Evolutionary conservation across 30 jellyfish, hydroid and myxozoan species (phyloP).

Genomic region (Turritopsis dohrnii): DNA sequence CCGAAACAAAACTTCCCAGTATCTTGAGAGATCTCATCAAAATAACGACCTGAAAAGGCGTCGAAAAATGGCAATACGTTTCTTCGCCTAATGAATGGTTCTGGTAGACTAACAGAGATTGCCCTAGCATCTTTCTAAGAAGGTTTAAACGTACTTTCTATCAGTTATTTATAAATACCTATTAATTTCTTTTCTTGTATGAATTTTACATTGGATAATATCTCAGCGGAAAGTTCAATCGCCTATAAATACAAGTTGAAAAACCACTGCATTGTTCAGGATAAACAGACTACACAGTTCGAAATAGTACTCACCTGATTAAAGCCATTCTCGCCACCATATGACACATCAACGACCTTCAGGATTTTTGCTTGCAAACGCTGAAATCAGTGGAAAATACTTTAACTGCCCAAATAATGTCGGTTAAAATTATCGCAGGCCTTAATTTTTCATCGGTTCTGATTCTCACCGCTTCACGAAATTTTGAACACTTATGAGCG

Average conservation of each 20-base stretch:
- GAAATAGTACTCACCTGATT: constrained; percentile 51
- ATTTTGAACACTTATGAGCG: too few species aligned
- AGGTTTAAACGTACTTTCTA: too few species aligned
- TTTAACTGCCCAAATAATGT: too few species aligned
- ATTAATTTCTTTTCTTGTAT: constrained; percentile 93
- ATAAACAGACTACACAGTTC: not conserved
- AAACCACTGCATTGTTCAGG: not conserved
- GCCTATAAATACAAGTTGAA: constrained; percentile 41
- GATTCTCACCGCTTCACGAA: too few species aligned
- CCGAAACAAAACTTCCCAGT: constrained; percentile 96
- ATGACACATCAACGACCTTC: constrained; percentile 93
- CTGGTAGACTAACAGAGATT: too few species aligned
- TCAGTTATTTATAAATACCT: constrained; percentile 25
- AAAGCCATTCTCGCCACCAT: constrained; percentile 99
- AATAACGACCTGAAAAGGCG: constrained; percentile 69
- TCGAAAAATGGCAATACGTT: too few species aligned
- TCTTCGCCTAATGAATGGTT: too few species aligned
- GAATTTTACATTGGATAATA: constrained; percentile 83
- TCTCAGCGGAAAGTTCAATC: constrained; percentile 95
- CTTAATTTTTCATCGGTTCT: too few species aligned
- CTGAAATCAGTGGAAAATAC: constrained; percentile 20
- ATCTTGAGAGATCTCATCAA: constrained; percentile 97
- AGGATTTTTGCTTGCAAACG: constrained; percentile 85
- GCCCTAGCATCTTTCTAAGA: too few species aligned
- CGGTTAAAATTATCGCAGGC: too few species aligned